phyloP scores from a whole-genome alignment of 2,113 vertebrate genomes.

The Syngnathus typhle region DNA sequence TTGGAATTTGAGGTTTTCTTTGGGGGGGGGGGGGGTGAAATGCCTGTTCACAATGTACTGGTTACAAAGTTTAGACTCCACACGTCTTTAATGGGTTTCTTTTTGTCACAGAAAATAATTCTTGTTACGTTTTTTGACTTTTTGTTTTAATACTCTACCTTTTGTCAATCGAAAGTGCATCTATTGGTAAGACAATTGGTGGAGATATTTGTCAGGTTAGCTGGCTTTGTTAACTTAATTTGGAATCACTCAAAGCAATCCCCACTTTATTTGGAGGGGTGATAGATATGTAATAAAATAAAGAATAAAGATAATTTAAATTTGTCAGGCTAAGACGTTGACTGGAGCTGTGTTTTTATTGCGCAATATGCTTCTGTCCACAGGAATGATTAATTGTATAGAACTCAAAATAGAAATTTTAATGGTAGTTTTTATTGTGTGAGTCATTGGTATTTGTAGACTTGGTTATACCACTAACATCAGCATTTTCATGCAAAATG shows the following conservation, averaged over 20 bases:
- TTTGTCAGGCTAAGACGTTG: slow-evolving; percentile 4
- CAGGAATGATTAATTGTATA: background rate
- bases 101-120: slow-evolving; percentile 36
- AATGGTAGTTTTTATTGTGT: background rate
- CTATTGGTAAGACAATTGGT: slow-evolving; percentile 55
- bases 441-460: background rate
- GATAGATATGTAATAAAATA: slow-evolving; percentile 66
- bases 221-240: slow-evolving; percentile 44
- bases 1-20: slow-evolving; percentile 36
- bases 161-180: slow-evolving; percentile 62
- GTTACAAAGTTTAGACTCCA: slow-evolving; percentile 56
- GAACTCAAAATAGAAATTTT: background rate
- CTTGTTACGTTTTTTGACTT: slow-evolving; percentile 44
- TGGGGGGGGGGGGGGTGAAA: slow-evolving; percentile 2
- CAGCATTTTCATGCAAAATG: background rate
- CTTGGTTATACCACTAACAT: background rate
- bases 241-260: slow-evolving; percentile 59
- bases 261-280: slow-evolving; percentile 50
- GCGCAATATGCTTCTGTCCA: background rate
- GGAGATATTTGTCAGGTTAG: slow-evolving; percentile 40
- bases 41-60: slow-evolving; percentile 48
- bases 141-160: slow-evolving; percentile 20
- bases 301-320: slow-evolving; percentile 62
- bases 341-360: background rate
- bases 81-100: slow-evolving; percentile 52